Percentiles rank a stretch among this genome's conserved stretches.
These are phyloP conservation scores for Aquatica leii DNA, from an alignment of 2,888 invertebrate genomes.

Conservation along the genomic window DNA sequence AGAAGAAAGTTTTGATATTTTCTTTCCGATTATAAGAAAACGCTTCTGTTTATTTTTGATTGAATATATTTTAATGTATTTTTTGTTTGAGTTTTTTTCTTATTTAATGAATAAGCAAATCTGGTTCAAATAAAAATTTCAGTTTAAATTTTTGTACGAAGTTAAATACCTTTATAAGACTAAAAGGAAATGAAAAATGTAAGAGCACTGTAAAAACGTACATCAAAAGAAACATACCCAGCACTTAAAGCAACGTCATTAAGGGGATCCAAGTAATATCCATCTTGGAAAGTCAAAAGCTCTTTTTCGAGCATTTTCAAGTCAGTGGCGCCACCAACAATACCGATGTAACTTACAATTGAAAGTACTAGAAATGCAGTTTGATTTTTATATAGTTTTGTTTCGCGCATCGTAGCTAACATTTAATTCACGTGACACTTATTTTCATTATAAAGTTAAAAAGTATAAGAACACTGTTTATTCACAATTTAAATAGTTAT, in stretches of 20 bases:
- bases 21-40: too few species aligned
- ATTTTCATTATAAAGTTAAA: background rate
- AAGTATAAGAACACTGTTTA: background rate
- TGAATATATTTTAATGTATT: too few species aligned
- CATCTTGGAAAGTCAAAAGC: conserved; percentile 37
- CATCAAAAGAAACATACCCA: conserved; percentile 40
- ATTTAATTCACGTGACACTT: conserved; percentile 23
- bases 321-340: conserved; percentile 22
- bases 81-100: too few species aligned
- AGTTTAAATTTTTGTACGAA: too few species aligned
- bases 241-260: conserved; percentile 40
- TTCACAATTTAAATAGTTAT: background rate
- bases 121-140: too few species aligned
- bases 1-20: too few species aligned
- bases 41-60: too few species aligned
- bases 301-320: conserved; percentile 28
- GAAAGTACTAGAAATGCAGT: conserved; percentile 23
- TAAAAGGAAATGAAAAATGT: conserved; percentile 13
- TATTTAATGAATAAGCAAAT: too few species aligned
- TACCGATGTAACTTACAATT: conserved; percentile 25
- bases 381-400: conserved; percentile 19
- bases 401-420: conserved; percentile 21
- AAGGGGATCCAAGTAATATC: conserved; percentile 42
- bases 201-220: conserved; percentile 27
- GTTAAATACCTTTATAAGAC: too few species aligned